Base-by-base conservation (phyloP, 2,797 vertebrate genomes). In the Sylvilagus floridanus region DNA sequence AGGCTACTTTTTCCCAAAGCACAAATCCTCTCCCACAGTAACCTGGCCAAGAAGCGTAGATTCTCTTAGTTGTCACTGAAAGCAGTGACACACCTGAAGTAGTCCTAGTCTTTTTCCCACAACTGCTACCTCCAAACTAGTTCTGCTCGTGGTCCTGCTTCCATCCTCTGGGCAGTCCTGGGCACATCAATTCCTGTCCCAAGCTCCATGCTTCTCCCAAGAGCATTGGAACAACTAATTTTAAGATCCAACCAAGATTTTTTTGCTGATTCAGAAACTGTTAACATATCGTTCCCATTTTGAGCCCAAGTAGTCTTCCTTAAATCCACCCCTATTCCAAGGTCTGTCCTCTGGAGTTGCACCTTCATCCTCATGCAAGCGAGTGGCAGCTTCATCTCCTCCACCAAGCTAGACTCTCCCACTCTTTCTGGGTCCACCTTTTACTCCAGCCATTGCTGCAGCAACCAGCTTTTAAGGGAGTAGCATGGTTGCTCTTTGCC, bases 211-310 rank as follows among this genome's bases (percentile, higher is more conserved):
- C 69, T 82, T 94, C 21, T 60, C 37, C 52, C 13, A 22, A 92
- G 30, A 37, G 9, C 71, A 32, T 13, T 73, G 50, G 30, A 73
- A 10, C 8, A 73, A 76, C 19, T 42, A 71, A 21, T 57, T 8
- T 89, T 30, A 50, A 26, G 26, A 5, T 57, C 11, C 1, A 62
- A 50, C 16, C 26, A 66, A 77, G 4, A 92, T 50, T 28, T 71
- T 86, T 96, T 37, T 47, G 22, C 42, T 82, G 83, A 78, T 54
- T 87, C n/a, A 78, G 6, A 94, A 68, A 28, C 50, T 79, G 3
- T 72, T 72, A 30, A 66, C 71, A 87, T 79, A 35, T 21, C 1
- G 9, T 73, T 30, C 19, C 13, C 84, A 24, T 54, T 87, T 79
- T 62, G 10, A 78, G 19, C 11, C 6, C 63, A 94, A 89, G 28